Percentiles rank a stretch among this genome's conserved stretches.
These are phyloP conservation scores for Eupithecia centaureata DNA, from an alignment of 2,888 invertebrate genomes.

Conservation along the genomic window DNA sequence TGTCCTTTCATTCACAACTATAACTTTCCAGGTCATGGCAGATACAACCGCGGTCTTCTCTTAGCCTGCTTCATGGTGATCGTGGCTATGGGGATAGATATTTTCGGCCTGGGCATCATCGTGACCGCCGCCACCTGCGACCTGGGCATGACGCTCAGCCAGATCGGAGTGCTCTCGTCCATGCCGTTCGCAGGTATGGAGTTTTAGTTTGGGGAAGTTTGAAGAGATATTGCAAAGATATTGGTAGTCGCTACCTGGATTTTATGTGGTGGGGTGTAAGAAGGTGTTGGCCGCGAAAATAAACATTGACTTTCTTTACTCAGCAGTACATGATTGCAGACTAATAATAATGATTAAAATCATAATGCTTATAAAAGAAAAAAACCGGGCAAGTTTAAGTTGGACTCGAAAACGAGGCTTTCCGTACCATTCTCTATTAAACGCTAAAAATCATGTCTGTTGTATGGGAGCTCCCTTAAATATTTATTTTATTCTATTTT, in stretches of 20 bases:
- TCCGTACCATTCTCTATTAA: too few species aligned
- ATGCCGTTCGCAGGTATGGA: slow-evolving; percentile 82
- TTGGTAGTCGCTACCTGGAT: not conserved
- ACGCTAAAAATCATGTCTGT: too few species aligned
- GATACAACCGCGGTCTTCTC: slow-evolving; percentile 78
- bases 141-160: slow-evolving; percentile 72
- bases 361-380: not conserved
- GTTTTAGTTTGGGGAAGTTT: not conserved
- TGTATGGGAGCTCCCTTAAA: too few species aligned
- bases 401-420: too few species aligned
- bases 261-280: not conserved
- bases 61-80: slow-evolving; percentile 78
- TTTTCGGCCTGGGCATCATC: slow-evolving; percentile 82
- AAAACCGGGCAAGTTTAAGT: too few species aligned
- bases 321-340: not conserved
- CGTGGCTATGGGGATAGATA: slow-evolving; percentile 80
- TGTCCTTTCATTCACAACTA: not conserved
- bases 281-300: not conserved
- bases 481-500: too few species aligned
- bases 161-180: slow-evolving; percentile 79
- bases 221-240: not conserved
- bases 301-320: not conserved
- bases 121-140: slow-evolving; percentile 83
- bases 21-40: slow-evolving; percentile 67
- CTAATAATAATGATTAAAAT: not conserved